Base-by-base conservation (phyloP, 2,113 vertebrate species). In the Cettia cetti region DNA sequence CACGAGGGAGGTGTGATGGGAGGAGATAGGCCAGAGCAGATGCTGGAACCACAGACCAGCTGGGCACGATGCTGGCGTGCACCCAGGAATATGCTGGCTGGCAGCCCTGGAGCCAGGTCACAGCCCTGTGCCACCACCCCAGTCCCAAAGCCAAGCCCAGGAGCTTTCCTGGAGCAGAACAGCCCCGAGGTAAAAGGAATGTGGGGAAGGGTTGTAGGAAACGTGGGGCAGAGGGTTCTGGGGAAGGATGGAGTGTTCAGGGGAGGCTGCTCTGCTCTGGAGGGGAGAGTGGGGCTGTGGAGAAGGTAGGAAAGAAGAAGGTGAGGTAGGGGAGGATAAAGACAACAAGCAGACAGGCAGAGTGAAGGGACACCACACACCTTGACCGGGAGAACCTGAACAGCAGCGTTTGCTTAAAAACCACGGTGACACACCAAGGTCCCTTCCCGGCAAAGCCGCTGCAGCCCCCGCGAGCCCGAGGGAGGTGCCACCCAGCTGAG, bases 371-470 rank as follows among this genome's bases (percentile, higher is more conserved):
- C 71, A 53, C 35, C 5, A 1, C 8, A 31, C 1, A 1, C 60
- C 12, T 37, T 2, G 24, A 71, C 35, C 6, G 0, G 3, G 42
- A 53, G 59, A 39, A 65, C 33, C 56, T 0, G 1, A 91, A n/a
- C 80, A 39, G 1, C 75, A 42, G 24, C 2, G 0, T 4, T 18
- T 3, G 0, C 12, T 0, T 3, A 13, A 87, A 65, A 71, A 37
- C 56, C 70, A 39, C 35, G 26, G 1, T 1, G 2, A 0, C 28
- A 31, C 76, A 16, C 75, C 6, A 40, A 68, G 9, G 4, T 60
- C 28, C 71, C 91, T 50, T 61, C 57, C 76, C 1, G 1, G 54
- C 45, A 37, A 35, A 85, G 30, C 59, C 54, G 5, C 1, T 1
- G 2, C 0, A 2, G 31, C 66, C 37, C 47, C 86, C 21, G 21